Conservation (phyloP, 2,888 invertebrate species). For the Panzeria rudis region DNA sequence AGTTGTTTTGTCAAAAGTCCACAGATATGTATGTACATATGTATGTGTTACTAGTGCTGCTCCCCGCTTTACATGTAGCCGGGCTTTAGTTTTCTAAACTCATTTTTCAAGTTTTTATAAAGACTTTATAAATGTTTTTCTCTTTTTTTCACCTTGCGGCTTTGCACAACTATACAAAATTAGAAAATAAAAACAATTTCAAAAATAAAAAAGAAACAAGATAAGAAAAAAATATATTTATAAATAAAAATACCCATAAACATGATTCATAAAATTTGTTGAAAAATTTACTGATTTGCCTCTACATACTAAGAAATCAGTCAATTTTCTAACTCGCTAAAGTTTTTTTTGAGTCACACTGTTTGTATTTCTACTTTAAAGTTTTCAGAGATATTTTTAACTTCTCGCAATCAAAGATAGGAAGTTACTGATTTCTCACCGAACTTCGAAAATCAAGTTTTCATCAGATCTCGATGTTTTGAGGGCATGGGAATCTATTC, state of each 20-base stretch:
- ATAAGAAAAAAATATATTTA: constrained; percentile 66
- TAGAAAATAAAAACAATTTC: constrained; percentile 27
- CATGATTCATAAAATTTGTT: constrained; percentile 55
- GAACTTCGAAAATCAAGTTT: too few relatives aligned
- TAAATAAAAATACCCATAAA: constrained; percentile 52
- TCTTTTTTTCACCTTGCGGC: constrained; percentile 51
- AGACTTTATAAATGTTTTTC: constrained; percentile 10
- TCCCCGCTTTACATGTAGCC: too few relatives aligned
- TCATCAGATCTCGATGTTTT: too few relatives aligned
- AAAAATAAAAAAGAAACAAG: constrained; percentile 47
- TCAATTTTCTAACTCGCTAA: background rate
- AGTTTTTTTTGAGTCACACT: background rate
- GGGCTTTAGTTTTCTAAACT: background rate
- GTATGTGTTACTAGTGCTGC: background rate
- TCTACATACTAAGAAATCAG: constrained; percentile 10
- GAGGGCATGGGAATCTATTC: too few relatives aligned
- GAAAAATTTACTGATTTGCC: constrained; percentile 19
- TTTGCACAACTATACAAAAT: constrained; percentile 43
- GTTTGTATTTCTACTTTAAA: background rate
- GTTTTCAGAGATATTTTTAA: background rate
- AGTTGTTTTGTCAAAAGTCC: too few relatives aligned
- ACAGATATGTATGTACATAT: constrained; percentile 1
- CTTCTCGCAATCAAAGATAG: too few relatives aligned
- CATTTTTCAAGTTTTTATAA: background rate
- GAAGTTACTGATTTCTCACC: too few relatives aligned